Evolutionary conservation across 2,888 invertebrate species (phyloP).

Genomic region (Chrysina gloriosa): DNA sequence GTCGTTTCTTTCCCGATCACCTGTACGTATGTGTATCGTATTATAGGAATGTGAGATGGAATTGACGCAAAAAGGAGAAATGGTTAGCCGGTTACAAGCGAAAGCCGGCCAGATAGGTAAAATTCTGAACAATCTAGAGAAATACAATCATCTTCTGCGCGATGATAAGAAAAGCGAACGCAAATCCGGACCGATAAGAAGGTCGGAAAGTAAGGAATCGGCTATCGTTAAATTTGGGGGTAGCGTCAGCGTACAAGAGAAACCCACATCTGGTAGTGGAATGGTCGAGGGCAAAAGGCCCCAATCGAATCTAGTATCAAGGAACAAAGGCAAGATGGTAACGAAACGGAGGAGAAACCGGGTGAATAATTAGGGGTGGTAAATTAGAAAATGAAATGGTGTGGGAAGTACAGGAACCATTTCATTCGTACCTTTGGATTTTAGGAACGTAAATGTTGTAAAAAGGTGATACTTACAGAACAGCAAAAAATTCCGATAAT

Average conservation of each 20-base stretch:
- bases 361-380: background rate
- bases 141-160: slow-evolving; percentile 81
- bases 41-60: slow-evolving; percentile 94
- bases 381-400: background rate
- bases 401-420: background rate
- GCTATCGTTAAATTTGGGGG: slow-evolving; percentile 8
- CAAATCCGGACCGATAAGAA: slow-evolving; percentile 30
- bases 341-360: background rate
- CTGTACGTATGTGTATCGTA: slow-evolving; percentile 64
- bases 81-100: slow-evolving; percentile 93
- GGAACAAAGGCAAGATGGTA: slow-evolving; percentile 5
- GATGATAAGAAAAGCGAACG: slow-evolving; percentile 60
- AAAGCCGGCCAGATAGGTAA: slow-evolving; percentile 96
- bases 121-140: slow-evolving; percentile 90
- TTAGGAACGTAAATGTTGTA: too few species aligned
- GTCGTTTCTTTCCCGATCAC: slow-evolving; percentile 15
- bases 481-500: background rate
- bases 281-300: background rate
- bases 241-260: background rate
- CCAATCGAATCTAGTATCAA: background rate
- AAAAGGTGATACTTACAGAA: background rate
- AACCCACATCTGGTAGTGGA: background rate
- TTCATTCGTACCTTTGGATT: background rate
- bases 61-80: slow-evolving; percentile 95
- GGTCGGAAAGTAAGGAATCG: slow-evolving; percentile 39